Evolutionary conservation across 2,888 invertebrate species (phyloP), one percentile per base, ranked within the genome.

Genomic region (Penaeus monodon): DNA sequence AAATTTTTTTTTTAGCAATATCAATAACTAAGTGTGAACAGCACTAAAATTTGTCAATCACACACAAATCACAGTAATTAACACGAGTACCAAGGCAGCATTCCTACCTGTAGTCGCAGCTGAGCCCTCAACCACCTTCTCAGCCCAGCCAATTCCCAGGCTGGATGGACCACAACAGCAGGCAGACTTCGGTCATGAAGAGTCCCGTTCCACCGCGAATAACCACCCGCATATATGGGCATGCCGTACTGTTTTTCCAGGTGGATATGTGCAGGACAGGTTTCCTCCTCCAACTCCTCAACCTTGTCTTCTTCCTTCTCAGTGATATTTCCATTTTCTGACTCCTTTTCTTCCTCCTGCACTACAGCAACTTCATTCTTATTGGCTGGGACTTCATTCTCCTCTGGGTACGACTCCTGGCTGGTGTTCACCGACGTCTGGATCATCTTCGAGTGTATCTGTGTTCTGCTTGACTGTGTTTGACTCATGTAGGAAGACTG

Each of bases 81-180:
- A 74, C 74, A 74, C 24, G 33, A 24, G 24, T 24, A 74, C 33
- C 77, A 85, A 22, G 81, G 20, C 57, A 82, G 64, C n/a, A 70
- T 33, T 82, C 86, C 68, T 78, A 86, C 86, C 86, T 86, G 81
- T 38, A 86, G 68, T 70, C 82, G 86, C 22, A 86, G 82, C 49
- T 68, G 76, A n/a, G 86, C 66, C 44, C 77, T 78, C 44, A 86
- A 49, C 86, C 86, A 86, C n/a, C 73, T 82, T 38, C 82, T 66
- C n/a, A 86, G 66, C 33, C 86, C 82, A 64, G 82, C 66, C 70
- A 86, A 57, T 64, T 86, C 86, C 86, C 86, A 86, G 14, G 86
- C 38, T 57, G 86, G 86, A 57, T 86, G 86, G 17, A 82, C 81
- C 68, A 86, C 77, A 33, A 86, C 86, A 27, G 81, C 81, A 27